phyloP scores from a whole-genome alignment of 1,140 invertebrate species.

The Plodia interpunctella region DNA sequence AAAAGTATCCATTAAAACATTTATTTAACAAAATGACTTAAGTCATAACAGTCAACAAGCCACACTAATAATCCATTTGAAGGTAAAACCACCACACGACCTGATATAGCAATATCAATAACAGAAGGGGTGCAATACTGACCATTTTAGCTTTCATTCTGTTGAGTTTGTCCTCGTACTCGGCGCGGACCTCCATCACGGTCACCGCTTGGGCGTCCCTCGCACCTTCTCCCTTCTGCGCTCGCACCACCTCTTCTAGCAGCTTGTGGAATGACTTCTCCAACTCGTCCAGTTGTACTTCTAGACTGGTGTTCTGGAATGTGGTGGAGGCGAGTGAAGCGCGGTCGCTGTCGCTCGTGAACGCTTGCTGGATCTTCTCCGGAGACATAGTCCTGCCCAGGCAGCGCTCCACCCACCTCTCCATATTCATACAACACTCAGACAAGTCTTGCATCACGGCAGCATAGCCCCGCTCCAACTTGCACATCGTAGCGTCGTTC shows the following conservation, averaged over 20 bases:
- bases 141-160: slow-evolving; percentile 84
- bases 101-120: slow-evolving; percentile 67
- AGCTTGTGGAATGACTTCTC: slow-evolving; percentile 58
- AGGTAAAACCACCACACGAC: slow-evolving; percentile 70
- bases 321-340: slow-evolving; percentile 36
- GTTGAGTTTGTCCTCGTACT: slow-evolving; percentile 82
- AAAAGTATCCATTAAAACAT: slow-evolving; percentile 52
- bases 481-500: slow-evolving; percentile 45
- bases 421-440: slow-evolving; percentile 53
- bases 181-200: slow-evolving; percentile 77
- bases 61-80: slow-evolving; percentile 54
- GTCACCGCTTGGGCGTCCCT: slow-evolving; percentile 40
- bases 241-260: slow-evolving; percentile 48
- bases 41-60: slow-evolving; percentile 41
- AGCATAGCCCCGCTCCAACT: slow-evolving; percentile 51
- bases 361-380: slow-evolving; percentile 62
- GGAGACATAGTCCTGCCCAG: slow-evolving; percentile 44
- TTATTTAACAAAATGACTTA: slow-evolving; percentile 60
- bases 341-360: slow-evolving; percentile 44
- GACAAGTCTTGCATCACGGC: slow-evolving; percentile 60
- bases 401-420: slow-evolving; percentile 56
- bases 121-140: slow-evolving; percentile 72
- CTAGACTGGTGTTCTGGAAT: slow-evolving; percentile 52
- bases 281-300: slow-evolving; percentile 57
- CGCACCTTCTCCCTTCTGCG: slow-evolving; percentile 47